Evolutionary conservation across 2,888 invertebrate species (phyloP), one percentile per base, ranked within the genome.

Genomic region (Auanema sp.): DNA sequence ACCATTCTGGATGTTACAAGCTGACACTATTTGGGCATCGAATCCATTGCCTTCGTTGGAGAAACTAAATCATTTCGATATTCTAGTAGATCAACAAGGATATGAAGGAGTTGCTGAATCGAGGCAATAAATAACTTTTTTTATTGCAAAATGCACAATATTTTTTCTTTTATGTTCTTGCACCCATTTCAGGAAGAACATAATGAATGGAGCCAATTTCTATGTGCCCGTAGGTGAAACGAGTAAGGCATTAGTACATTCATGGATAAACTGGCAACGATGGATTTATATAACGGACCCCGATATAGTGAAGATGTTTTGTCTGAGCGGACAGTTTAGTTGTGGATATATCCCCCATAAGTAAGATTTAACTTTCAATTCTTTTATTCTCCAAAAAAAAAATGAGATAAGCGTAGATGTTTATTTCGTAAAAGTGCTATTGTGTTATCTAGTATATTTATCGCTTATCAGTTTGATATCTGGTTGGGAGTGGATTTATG

Each of bases 401-500:
- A n/a, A n/a, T n/a, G n/a, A n/a, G n/a, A n/a, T n/a, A n/a, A n/a
- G n/a, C n/a, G 10, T 50, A n/a, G 14, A 21, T 16, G 18, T 14
- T 16, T 50, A 21, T 14, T 10, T 50, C 10, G 10, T 16, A 50
- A 10, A 16, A 16, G 11, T 10, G 49, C 16, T 18, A 21, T 14
- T 50, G 18, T 44, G 18, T 14, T 42, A 21, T 1, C 25, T 47
- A 18, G 18, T 42, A n/a, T 11, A 57, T 8, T 11, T 14, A 12
- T 18, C 10, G 16, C 5, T 55, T 71, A 72, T n/a, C 63, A 77
- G 77, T 18, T 33, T 68, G 10, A 64, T 69, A 11, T 65, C 76
- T 14, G 77, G 77, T 5, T 77, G 77, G 77, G 77, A 77, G 60
- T 77, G 77, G 77, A 73, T 77, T 54, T 77, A 77, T 58, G 72